phyloP scores from a whole-genome alignment of 2,888 invertebrate genomes.

The Hypolimnas misippus region DNA sequence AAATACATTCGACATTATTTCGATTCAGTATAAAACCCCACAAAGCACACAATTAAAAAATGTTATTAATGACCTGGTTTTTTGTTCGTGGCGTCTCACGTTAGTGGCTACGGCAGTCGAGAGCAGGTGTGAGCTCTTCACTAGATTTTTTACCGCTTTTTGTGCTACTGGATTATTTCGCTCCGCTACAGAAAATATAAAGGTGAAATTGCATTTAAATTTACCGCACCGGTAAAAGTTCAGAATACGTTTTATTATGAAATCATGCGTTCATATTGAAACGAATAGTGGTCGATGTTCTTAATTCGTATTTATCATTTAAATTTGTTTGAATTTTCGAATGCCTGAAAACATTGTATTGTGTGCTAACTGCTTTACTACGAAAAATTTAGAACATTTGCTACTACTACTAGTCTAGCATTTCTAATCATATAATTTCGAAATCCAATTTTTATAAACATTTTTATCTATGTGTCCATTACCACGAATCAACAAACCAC shows the following conservation, averaged over 20 bases:
- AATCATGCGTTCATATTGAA: constrained; percentile 7
- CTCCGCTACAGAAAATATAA: constrained; percentile 21
- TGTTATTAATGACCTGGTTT: constrained; percentile 29
- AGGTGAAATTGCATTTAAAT: constrained; percentile 21
- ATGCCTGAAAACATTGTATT: too few relatives aligned
- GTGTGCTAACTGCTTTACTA: too few relatives aligned
- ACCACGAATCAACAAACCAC: too few relatives aligned
- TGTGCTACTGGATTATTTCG: constrained; percentile 24
- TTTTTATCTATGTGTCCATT: too few relatives aligned
- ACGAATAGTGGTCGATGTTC: not conserved
- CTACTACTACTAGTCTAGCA: too few relatives aligned
- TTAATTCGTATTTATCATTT: too few relatives aligned
- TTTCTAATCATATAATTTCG: too few relatives aligned
- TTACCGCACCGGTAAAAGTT: constrained; percentile 3
- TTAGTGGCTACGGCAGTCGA: constrained; percentile 34
- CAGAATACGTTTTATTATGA: constrained; percentile 1
- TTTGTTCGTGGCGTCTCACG: constrained; percentile 31
- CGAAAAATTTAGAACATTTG: too few relatives aligned
- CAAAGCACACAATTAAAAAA: constrained; percentile 28
- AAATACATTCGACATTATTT: constrained; percentile 5
- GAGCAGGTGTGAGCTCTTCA: constrained; percentile 34
- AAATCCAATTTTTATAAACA: too few relatives aligned
- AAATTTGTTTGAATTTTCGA: too few relatives aligned
- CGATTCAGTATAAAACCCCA: constrained; percentile 16
- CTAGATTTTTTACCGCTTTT: constrained; percentile 27